These are phyloP conservation scores for Nansenia antarctica DNA, from an alignment of 2,113 vertebrate genomes.

Conservation along the genomic window DNA sequence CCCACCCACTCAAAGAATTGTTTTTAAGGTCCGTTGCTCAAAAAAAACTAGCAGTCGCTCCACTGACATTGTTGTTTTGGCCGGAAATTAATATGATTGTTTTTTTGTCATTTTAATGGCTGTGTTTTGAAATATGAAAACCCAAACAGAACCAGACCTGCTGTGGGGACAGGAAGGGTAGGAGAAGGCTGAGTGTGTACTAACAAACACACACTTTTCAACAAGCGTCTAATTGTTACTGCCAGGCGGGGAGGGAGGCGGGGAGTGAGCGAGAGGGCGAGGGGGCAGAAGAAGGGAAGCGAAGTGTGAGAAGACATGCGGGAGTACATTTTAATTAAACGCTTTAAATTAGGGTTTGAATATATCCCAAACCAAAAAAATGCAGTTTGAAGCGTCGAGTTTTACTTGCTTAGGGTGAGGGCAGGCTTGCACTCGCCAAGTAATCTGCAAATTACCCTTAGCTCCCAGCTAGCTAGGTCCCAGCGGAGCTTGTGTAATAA, in stretches of 20 bases:
- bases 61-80: slow-evolving; percentile 34
- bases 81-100: slow-evolving; percentile 42
- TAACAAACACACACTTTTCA: slow-evolving; percentile 49
- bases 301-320: not conserved
- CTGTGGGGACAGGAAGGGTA: slow-evolving; percentile 26
- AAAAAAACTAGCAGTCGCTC: slow-evolving; percentile 21
- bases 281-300: not conserved
- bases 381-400: slow-evolving; percentile 45
- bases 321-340: slow-evolving; percentile 8
- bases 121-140: slow-evolving; percentile 58
- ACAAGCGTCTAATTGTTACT: slow-evolving; percentile 53
- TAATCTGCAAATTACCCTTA: slow-evolving; percentile 62
- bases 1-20: too few relatives aligned
- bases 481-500: slow-evolving; percentile 28
- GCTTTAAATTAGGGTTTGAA: slow-evolving; percentile 29
- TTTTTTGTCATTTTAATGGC: slow-evolving; percentile 63
- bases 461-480: slow-evolving; percentile 32
- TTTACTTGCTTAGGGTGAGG: slow-evolving; percentile 47
- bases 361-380: slow-evolving; percentile 22
- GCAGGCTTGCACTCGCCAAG: slow-evolving; percentile 69
- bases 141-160: slow-evolving; percentile 48
- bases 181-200: not conserved
- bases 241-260: slow-evolving; percentile 32
- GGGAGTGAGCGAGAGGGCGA: not conserved
- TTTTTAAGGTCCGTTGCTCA: slow-evolving; percentile 37